Evolutionary conservation across 2,113 vertebrate species (phyloP).

Genomic region (Anguilla rostrata): DNA sequence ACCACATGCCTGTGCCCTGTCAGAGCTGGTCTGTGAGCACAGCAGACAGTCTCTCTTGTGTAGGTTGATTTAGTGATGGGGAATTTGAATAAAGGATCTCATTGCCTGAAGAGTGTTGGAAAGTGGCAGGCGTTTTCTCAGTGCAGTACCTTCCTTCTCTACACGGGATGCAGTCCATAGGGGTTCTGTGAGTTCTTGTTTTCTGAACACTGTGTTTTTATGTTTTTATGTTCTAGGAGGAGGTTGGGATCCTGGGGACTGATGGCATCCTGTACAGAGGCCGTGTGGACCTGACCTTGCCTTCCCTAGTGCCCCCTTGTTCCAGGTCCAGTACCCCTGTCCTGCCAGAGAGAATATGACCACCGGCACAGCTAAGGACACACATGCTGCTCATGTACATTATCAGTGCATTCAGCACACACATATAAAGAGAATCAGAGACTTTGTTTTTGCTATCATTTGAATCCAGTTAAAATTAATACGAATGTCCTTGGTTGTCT

Average conservation of each 20-base stretch:
- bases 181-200: not conserved
- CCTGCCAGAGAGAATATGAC: not conserved
- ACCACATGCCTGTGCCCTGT: not conserved
- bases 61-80: not conserved
- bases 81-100: not conserved
- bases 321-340: not conserved
- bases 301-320: not conserved
- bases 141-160: not conserved
- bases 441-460: not conserved
- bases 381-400: no score
- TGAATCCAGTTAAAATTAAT: not conserved
- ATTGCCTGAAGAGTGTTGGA: not conserved
- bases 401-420: not conserved
- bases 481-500: not conserved
- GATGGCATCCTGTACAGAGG: constrained; percentile 9
- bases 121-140: not conserved
- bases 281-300: not conserved
- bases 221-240: not conserved
- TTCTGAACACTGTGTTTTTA: not conserved
- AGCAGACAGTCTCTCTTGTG: not conserved
- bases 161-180: not conserved
- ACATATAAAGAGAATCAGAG: not conserved
- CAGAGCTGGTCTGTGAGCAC: not conserved
- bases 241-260: not conserved
- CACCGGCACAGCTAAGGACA: not conserved